Evolutionary conservation across 2,797 vertebrate genomes (phyloP), one percentile per base, ranked within the genome.

Genomic region (Mormyrops boulengeri): DNA sequence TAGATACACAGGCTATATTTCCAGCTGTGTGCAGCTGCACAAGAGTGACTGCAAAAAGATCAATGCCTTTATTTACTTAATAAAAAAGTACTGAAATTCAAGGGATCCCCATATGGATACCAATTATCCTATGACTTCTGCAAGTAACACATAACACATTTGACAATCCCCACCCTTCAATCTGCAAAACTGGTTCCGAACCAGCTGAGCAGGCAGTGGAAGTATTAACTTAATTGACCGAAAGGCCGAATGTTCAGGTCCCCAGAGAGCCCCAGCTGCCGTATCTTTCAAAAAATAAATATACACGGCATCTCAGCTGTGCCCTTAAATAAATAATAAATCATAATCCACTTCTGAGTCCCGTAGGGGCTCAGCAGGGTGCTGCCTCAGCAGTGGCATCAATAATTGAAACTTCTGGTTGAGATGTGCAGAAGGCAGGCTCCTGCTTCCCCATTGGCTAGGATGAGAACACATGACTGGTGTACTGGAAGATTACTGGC

Each of bases 261-360:
- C 30, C 50, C 30, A 34, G 52, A 38, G 52, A 50, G 85, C 8
- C 50, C 52, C 50, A 14, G 85, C 50, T 87, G 85, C 26, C 14
- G 85, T 34, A 30, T 26, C 85, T 30, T 87, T 57, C 44, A 57
- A 57, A 55, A 50, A 57, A 55, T 87, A 55, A 30, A 57, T 30
- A 87, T 12, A 87, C 47, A 57, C 3, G 26, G 30, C 52, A 53
- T 38, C 85, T 87, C 52, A 55, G 50, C 52, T 87, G 30, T 85
- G 47, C 82, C 52, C 85, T 57, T 34, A 55, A 87, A 57, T 87
- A 87, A 87, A 87, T 87, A 87, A 87, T 87, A 53, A 57, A 87
- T 87, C 30, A 57, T 57, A 87, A 87, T 87, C 52, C 52, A 57
- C 41, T 62, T 34, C 60, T 38, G 53, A 50, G 69, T 53, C 69